Percentiles rank a stretch among this genome's conserved stretches.
Conservation (phyloP, 2,797 vertebrate genomes). For the Centropyge bicolor region DNA sequence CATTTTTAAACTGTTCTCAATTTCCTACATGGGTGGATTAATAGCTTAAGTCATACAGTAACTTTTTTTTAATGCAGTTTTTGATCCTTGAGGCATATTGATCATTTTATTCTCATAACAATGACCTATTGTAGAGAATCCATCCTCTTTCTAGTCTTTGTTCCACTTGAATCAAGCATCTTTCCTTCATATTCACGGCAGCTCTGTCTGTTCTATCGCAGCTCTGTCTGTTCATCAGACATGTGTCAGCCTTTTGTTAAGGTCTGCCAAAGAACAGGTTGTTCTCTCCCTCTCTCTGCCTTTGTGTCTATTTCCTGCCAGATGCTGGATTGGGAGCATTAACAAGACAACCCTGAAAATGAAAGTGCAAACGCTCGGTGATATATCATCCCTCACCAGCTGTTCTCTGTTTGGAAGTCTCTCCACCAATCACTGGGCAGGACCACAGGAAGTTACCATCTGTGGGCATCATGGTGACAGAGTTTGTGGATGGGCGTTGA, state of each 20-base stretch:
- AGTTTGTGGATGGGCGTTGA: constrained; percentile 65
- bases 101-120: constrained; percentile 1
- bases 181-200: constrained; percentile 41
- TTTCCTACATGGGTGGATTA: not conserved
- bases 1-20: not conserved
- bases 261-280: constrained; percentile 80
- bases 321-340: constrained; percentile 82
- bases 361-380: constrained; percentile 80
- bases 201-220: constrained; percentile 48
- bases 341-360: constrained; percentile 83
- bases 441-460: constrained; percentile 82
- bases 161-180: constrained; percentile 40
- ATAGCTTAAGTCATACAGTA: not conserved
- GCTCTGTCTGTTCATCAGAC: constrained; percentile 67
- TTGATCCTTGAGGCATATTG: constrained; percentile 1
- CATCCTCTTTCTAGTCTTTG: constrained; percentile 36
- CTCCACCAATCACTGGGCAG: constrained; percentile 79
- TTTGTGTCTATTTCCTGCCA: constrained; percentile 82
- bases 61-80: not conserved
- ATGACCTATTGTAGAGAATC: constrained; percentile 10
- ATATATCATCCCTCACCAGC: constrained; percentile 84
- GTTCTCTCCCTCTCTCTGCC: constrained; percentile 73
- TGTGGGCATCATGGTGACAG: constrained; percentile 79
- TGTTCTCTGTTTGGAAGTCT: constrained; percentile 80
- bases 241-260: constrained; percentile 75